These are phyloP conservation scores for Hydrozoanthus tunicans DNA, from an alignment of 64 coral and sea anemone genomes.

Conservation along the genomic window DNA sequence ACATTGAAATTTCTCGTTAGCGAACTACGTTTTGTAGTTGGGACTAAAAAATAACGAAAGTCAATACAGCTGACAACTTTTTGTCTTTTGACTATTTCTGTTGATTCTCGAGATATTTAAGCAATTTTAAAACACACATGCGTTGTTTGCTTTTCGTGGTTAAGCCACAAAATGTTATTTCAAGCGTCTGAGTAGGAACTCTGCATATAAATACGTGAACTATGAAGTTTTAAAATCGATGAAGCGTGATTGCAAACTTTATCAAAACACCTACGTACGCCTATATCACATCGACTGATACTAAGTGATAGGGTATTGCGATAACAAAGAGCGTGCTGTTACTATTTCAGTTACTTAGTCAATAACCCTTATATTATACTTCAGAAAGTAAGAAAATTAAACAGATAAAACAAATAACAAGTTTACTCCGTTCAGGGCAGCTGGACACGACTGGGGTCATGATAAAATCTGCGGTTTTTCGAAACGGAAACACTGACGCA, in stretches of 20 bases:
- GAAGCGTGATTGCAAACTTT: not conserved
- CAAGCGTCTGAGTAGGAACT: not conserved
- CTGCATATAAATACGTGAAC: not conserved
- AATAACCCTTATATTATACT: slow-evolving; percentile 36
- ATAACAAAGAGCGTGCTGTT: not conserved
- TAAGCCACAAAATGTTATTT: slow-evolving; percentile 10
- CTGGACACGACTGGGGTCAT: not conserved
- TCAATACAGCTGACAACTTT: no score
- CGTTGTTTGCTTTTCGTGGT: slow-evolving; percentile 4
- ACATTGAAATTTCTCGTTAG: no score
- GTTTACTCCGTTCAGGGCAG: not conserved
- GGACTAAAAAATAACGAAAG: no score
- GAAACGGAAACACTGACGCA: slow-evolving; percentile 40
- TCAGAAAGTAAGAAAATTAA: slow-evolving; percentile 34
- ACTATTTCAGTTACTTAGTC: slow-evolving; percentile 31
- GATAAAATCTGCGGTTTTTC: slow-evolving; percentile 3
- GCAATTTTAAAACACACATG: not conserved
- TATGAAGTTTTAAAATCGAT: slow-evolving; percentile 22
- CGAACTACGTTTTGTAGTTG: no score
- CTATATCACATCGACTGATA: not conserved
- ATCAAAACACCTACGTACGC: slow-evolving; percentile 10
- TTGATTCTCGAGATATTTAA: not conserved
- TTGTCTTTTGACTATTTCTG: no score
- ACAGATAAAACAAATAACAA: slow-evolving; percentile 21
- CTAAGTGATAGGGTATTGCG: not conserved